These are phyloP conservation scores for Chiroxiphia lanceolata DNA, from an alignment of 2,797 vertebrate genomes.

Conservation along the genomic window DNA sequence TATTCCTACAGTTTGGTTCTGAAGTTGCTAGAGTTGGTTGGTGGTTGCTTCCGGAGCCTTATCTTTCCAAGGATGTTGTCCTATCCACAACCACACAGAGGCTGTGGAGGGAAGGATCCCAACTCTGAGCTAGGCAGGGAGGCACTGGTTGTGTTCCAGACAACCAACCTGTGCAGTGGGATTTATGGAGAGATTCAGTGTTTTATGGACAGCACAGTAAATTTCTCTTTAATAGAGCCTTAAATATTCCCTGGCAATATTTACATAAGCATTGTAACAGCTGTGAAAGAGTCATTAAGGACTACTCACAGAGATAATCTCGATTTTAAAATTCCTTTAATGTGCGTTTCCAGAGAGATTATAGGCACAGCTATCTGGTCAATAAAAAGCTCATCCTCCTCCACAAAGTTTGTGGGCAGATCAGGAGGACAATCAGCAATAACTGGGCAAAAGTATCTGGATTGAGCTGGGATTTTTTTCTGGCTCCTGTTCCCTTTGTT, in stretches of 20 bases:
- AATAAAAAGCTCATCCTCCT: slow-evolving; percentile 23
- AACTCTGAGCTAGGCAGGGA: not conserved
- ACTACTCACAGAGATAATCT: slow-evolving; percentile 34
- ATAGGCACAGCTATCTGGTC: slow-evolving; percentile 53
- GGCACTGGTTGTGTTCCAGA: not conserved
- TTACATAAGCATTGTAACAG: slow-evolving; percentile 57
- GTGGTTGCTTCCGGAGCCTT: not conserved
- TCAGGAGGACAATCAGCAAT: fast-evolving
- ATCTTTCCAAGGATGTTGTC: fast-evolving
- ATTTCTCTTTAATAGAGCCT: slow-evolving; percentile 38
- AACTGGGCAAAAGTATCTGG: not conserved
- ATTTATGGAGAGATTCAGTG: not conserved
- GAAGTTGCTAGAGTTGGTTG: not conserved
- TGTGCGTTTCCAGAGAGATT: slow-evolving; percentile 62
- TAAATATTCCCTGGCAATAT: slow-evolving; percentile 34
- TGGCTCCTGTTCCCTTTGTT: not conserved
- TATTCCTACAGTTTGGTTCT: not conserved
- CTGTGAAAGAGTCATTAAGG: slow-evolving; percentile 39
- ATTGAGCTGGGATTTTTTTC: not conserved
- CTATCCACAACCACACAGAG: not conserved
- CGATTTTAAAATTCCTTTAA: slow-evolving; percentile 53
- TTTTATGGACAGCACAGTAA: not conserved
- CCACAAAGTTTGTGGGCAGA: not conserved
- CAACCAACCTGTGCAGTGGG: not conserved
- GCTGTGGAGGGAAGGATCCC: not conserved